Evolutionary conservation across 2,113 vertebrate species (phyloP), one percentile per base, ranked within the genome.

Genomic region (Etia nguti): DNA sequence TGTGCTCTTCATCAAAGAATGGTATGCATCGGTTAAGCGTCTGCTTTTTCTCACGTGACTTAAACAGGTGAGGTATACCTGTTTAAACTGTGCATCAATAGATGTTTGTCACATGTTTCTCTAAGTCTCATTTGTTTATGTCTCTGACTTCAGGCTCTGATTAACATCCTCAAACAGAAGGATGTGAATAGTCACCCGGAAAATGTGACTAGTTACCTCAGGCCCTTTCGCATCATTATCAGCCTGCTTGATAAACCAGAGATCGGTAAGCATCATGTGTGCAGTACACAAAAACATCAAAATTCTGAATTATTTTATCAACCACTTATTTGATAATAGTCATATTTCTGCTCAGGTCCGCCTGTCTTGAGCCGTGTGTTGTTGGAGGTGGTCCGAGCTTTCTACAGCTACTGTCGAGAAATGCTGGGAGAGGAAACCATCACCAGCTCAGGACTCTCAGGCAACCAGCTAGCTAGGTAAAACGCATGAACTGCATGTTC

Each of bases 221-320:
- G 97, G 95, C 99, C 99, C 8, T 99, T 99, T 95, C 95, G 98
- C 22, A 97, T 99, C 92, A 96, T 99, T 2, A 90, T 98, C 88
- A 98, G 98, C 90, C 96, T 99, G 79, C 96, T 99, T 36, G 99
- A 99, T 96, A 99, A 99, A 94, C 96, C 97, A 0, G 98, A 99
- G 85, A 98, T 99, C 93, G 99, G 99, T 99, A 93, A 89, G 86
- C 5, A 90, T 36, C 59, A 20, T 36, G 38, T 29, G 11, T 20
- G 24, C 52, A 11, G 4, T 20, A 18, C 50, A 80, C n/a, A 84
- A 81, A 79, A 46, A 80, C 0, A 1, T 65, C 8, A 52, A 70
- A 85, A 29, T 8, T 16, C 6, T 4, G 2, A 79, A 70, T 15
- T 26, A 24, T 22, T 65, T 15, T 31, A 50, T 50, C 4, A 50